These are phyloP conservation scores for Drosophila longiperda DNA, from an alignment of 2,888 invertebrate genomes.

Conservation along the genomic window DNA sequence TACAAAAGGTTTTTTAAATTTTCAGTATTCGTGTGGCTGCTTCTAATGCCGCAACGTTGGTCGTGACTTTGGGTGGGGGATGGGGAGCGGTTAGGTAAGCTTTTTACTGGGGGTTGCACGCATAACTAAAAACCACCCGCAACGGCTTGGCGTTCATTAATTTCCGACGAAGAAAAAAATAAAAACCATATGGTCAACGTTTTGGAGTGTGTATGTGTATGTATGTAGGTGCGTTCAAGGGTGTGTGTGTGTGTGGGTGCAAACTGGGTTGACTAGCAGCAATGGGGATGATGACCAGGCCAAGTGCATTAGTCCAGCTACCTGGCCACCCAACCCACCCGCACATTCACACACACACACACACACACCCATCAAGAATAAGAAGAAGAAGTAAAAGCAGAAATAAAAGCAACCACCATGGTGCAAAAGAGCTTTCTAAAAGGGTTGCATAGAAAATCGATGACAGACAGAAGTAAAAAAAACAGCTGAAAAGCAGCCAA, in stretches of 20 bases:
- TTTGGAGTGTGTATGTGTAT: slow-evolving; percentile 1
- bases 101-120: slow-evolving; percentile 22
- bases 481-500: slow-evolving; percentile 1
- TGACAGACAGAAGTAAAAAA: slow-evolving; percentile 12
- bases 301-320: slow-evolving; percentile 22
- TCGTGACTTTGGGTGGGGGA: not conserved
- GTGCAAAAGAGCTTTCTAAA: slow-evolving; percentile 30
- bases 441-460: slow-evolving; percentile 55
- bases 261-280: slow-evolving; percentile 3
- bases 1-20: not conserved
- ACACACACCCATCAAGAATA: not conserved
- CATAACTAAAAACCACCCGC: slow-evolving; percentile 2
- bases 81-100: slow-evolving; percentile 13
- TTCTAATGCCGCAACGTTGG: not conserved
- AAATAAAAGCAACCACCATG: slow-evolving; percentile 32
- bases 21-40: not conserved
- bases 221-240: not conserved
- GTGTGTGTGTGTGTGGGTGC: not conserved
- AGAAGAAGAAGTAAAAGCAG: not conserved
- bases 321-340: not conserved
- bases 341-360: not conserved
- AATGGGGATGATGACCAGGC: slow-evolving; percentile 6
- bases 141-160: slow-evolving; percentile 57
- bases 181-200: slow-evolving; percentile 42
- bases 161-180: slow-evolving; percentile 41